phyloP scores from a whole-genome alignment of 23 tunicate species.

The Ascidia mentula region DNA sequence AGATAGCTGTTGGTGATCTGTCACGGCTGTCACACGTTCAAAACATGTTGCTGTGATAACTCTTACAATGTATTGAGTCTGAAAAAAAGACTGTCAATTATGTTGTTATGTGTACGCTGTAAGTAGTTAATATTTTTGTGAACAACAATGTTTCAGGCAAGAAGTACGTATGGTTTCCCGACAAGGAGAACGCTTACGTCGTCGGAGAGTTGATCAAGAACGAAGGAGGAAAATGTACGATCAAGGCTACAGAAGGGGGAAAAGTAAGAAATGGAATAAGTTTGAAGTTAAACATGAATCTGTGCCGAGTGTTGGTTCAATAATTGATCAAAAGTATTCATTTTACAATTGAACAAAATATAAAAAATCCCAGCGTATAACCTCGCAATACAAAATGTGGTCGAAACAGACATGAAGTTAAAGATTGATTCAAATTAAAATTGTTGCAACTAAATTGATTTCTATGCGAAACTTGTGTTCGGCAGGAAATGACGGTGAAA shows the following conservation, averaged over 20 bases:
- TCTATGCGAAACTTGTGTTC: background rate
- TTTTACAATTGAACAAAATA: too few species aligned
- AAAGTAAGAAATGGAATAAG: slow-evolving; percentile 14
- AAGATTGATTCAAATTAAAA: too few species aligned
- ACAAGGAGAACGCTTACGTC: slow-evolving; percentile 57
- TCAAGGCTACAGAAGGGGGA: slow-evolving; percentile 52
- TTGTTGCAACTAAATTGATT: too few species aligned
- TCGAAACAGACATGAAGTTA: background rate
- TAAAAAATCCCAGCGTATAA: too few species aligned
- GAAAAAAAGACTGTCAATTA: too few species aligned
- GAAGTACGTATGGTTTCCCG: slow-evolving; percentile 82
- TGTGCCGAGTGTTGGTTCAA: too few species aligned
- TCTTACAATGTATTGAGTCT: too few species aligned
- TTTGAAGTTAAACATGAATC: too few species aligned
- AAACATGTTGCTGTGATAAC: too few species aligned
- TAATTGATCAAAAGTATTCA: too few species aligned
- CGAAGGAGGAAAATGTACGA: slow-evolving; percentile 66
- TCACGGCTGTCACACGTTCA: too few species aligned
- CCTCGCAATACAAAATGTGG: background rate
- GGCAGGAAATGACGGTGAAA: slow-evolving; percentile 59
- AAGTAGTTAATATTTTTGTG: background rate
- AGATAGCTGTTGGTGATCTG: too few species aligned
- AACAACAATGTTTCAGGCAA: slow-evolving; percentile 62
- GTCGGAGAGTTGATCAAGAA: slow-evolving; percentile 58
- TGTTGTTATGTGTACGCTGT: background rate